Conservation (phyloP, 2,888 invertebrate species). For the Nowickia ferox region DNA sequence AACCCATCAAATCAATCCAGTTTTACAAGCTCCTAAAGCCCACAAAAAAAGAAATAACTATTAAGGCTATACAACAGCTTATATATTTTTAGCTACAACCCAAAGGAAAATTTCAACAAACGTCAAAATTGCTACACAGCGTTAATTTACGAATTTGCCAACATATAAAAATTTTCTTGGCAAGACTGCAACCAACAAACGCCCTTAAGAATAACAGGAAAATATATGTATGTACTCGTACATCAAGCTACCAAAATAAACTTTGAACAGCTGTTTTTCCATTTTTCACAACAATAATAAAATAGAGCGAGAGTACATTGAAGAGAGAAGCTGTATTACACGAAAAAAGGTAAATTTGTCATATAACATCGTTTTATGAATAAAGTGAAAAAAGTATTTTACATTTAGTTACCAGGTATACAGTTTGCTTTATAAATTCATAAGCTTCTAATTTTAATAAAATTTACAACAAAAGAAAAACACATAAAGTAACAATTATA, state of each 20-base stretch:
- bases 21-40: slow-evolving; percentile 27
- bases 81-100: slow-evolving; percentile 12
- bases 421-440: too few species aligned
- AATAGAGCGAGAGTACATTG: slow-evolving; percentile 15
- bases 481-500: too few species aligned
- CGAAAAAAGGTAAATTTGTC: slow-evolving; percentile 42
- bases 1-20: slow-evolving; percentile 28
- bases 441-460: too few species aligned
- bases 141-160: slow-evolving; percentile 33
- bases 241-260: slow-evolving; percentile 26
- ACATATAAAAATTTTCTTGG: slow-evolving; percentile 32
- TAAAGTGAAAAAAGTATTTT: background rate
- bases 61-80: slow-evolving; percentile 13
- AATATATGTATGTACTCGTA: too few species aligned
- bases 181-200: slow-evolving; percentile 30
- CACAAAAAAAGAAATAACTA: slow-evolving; percentile 24
- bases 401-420: too few species aligned
- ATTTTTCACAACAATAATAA: background rate
- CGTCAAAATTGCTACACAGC: background rate
- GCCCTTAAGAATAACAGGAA: slow-evolving; percentile 43
- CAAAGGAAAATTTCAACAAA: slow-evolving; percentile 33
- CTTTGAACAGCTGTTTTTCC: slow-evolving; percentile 63
- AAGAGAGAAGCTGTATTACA: slow-evolving; percentile 22
- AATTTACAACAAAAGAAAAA: too few species aligned
- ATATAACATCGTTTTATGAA: background rate